A percentile compares a stretch with the other conserved stretches of the same genome.
Conservation (phyloP, 2,888 invertebrate species). For the Meta bourneti region DNA sequence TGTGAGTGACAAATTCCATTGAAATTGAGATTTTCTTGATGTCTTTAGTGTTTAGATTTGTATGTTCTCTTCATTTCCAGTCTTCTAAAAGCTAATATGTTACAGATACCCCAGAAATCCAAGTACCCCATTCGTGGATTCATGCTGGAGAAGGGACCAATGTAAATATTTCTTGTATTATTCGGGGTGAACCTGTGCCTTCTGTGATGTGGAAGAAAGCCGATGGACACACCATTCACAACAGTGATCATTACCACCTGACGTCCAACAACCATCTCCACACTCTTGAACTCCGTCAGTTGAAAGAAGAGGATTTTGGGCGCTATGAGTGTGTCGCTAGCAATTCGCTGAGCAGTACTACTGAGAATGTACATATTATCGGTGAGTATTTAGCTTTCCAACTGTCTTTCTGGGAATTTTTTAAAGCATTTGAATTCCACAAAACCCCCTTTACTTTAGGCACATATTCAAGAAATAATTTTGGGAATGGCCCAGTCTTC, state of each 20-base stretch:
- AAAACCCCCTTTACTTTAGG: no score
- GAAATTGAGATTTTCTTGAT: no score
- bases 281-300: slow-evolving; percentile 45
- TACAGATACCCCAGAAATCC: slow-evolving; percentile 69
- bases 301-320: slow-evolving; percentile 69
- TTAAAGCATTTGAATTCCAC: no score
- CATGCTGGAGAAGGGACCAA: slow-evolving; percentile 70
- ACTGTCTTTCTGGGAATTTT: background rate
- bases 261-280: slow-evolving; percentile 52
- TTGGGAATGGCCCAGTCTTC: no score
- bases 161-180: slow-evolving; percentile 68
- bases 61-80: no score
- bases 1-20: slow-evolving; percentile 41
- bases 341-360: slow-evolving; percentile 61
- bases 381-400: slow-evolving; percentile 24
- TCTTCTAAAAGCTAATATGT: background rate
- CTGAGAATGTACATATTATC: slow-evolving; percentile 63
- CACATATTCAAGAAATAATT: no score
- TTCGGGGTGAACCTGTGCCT: slow-evolving; percentile 69
- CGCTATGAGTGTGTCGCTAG: slow-evolving; percentile 66
- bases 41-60: no score
- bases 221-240: slow-evolving; percentile 51
- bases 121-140: slow-evolving; percentile 61
- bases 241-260: slow-evolving; percentile 55
- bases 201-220: slow-evolving; percentile 67